A percentile compares a stretch with the other conserved stretches of the same genome.
These are phyloP conservation scores for Anthopleura xanthogrammica DNA, from an alignment of 92 coral and sea anemone species.

Conservation along the genomic window DNA sequence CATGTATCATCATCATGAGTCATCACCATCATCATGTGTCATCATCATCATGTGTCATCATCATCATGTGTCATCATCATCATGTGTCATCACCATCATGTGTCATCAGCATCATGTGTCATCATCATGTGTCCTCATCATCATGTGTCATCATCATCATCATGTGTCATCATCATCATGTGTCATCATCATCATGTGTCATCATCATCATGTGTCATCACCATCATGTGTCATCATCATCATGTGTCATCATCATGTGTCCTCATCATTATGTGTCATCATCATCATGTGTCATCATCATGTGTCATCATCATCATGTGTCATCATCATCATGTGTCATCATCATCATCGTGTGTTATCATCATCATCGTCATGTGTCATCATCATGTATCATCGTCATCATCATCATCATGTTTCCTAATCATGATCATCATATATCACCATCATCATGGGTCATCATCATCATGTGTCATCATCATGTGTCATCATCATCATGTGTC, in stretches of 20 bases:
- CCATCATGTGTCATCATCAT: background rate
- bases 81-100: background rate
- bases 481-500: background rate
- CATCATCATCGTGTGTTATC: background rate
- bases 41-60: background rate
- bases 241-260: no score
- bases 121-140: no score
- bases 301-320: background rate
- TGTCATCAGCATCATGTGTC: background rate
- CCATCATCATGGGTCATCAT: background rate
- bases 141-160: background rate
- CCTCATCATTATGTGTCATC: background rate
- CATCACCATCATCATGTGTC: background rate
- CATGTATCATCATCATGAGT: background rate
- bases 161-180: background rate
- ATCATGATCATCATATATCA: background rate
- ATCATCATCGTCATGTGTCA: background rate
- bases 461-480: background rate
- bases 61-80: background rate
- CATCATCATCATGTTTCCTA: background rate
- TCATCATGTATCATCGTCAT: background rate
- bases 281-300: background rate
- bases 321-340: background rate
- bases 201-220: background rate
- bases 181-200: background rate